A percentile compares a stretch with the other conserved stretches of the same genome.
Conservation (phyloP, 2,113 vertebrate genomes). For the Myotis yumanensis region DNA sequence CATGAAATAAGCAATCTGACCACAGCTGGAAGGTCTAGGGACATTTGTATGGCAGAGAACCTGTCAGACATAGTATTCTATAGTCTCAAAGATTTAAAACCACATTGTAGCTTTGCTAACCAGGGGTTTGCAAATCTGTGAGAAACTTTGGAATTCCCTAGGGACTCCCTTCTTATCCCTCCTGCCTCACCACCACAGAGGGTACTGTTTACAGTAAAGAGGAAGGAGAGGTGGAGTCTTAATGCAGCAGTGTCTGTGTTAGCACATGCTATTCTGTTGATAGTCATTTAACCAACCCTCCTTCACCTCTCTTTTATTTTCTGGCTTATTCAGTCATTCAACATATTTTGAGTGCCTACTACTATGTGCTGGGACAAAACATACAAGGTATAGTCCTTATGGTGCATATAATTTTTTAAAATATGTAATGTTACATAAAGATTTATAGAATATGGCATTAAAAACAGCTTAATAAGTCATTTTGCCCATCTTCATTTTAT, state of each 20-base stretch:
- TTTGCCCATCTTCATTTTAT: neutral
- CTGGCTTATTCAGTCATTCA: neutral
- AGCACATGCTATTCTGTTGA: rapidly evolving
- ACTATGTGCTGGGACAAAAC: neutral
- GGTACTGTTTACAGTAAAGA: neutral
- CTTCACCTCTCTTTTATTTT: neutral
- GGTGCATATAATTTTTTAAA: neutral
- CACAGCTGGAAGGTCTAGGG: neutral
- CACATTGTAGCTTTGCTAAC: neutral
- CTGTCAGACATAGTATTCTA: neutral
- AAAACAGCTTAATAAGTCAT: neutral
- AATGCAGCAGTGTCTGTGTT: neutral
- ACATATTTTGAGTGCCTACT: neutral
- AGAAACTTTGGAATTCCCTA: neutral
- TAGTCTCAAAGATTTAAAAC: neutral
- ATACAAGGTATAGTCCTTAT: neutral
- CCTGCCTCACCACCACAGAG: neutral
- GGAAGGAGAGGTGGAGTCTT: neutral
- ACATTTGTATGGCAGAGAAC: neutral
- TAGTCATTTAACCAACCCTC: neutral
- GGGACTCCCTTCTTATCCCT: neutral
- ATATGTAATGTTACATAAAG: too few species aligned
- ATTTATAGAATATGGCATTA: neutral
- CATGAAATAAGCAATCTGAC: neutral
- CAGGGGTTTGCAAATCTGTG: neutral